Evolutionary conservation across 1,140 invertebrate genomes (phyloP), one percentile per base, ranked within the genome.

Genomic region (Monochamus saltuarius): DNA sequence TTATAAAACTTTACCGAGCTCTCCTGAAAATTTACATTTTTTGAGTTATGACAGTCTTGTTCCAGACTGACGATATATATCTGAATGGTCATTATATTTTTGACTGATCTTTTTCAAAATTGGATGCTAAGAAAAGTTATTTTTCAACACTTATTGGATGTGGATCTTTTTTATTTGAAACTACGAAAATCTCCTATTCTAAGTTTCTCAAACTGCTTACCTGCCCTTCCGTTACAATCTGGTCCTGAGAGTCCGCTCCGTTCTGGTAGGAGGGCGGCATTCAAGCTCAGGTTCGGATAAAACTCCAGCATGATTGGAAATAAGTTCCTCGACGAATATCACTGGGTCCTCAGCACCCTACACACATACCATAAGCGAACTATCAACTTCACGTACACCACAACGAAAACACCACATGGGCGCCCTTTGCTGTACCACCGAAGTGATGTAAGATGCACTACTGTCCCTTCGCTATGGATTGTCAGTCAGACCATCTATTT

Each of bases 181-280:
- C n/a, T n/a, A n/a, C n/a, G n/a, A n/a, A n/a, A n/a, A n/a, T n/a
- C n/a, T n/a, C n/a, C n/a, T n/a, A n/a, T 29, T 29, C 22, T 29
- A 29, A 29, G 22, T 29, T 29, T 29, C 22, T 29, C 22, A 29
- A 29, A 7, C 14, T 36, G 56, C 16, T 62, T 65, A 83, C 82
- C 82, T 76, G 80, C 75, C 59, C 81, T 71, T 14, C 77, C 79
- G 46, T 79, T 74, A 70, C 80, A 82, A 35, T 78, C 75, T 49
- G 79, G 74, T 49, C 66, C 67, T 19, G 76, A 74, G 29, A 80
- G 65, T 7, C 66, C 72, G 40, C 65, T 72, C 74, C 78, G 80
- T 52, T 83, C 81, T 56, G 75, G 80, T 74, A 82, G 75, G 74
- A 83, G 79, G 34, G 79, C 67, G 45, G 73, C 66, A 55, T 74